These are phyloP conservation scores for Cosmopolites sordidus DNA, from an alignment of 2,888 invertebrate species.

Conservation along the genomic window DNA sequence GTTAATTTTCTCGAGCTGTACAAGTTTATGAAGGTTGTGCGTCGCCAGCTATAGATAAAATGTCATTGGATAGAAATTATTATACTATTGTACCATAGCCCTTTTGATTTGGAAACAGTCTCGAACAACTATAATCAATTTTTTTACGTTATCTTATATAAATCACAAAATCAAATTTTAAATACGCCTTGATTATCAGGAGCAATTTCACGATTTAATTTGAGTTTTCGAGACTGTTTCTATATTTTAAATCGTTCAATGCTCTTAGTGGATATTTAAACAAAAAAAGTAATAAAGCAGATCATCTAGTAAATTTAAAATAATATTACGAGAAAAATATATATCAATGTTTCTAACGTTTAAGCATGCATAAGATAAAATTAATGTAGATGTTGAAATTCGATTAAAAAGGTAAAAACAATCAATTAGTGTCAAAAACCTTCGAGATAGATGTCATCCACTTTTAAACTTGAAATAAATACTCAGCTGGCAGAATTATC, in stretches of 20 bases:
- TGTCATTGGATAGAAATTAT: constrained; percentile 24
- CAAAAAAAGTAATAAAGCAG: background rate
- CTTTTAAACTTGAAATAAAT: constrained; percentile 26
- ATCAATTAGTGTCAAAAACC: constrained; percentile 17
- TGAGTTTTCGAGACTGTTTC: constrained; percentile 21
- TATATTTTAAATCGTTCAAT: constrained; percentile 10
- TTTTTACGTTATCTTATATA: too few species aligned
- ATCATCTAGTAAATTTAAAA: background rate
- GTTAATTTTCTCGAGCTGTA: constrained; percentile 37
- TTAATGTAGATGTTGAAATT: constrained; percentile 35
- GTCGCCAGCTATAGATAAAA: constrained; percentile 39
- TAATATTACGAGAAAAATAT: constrained; percentile 23
- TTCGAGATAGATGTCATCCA: constrained; percentile 17
- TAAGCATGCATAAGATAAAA: constrained; percentile 32
- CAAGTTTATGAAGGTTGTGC: constrained; percentile 45
- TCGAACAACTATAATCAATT: too few species aligned
- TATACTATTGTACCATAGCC: constrained; percentile 24
- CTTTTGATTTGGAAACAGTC: constrained; percentile 8
- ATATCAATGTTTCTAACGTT: constrained; percentile 38
- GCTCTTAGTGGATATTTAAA: constrained; percentile 26
- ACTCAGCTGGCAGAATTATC: constrained; percentile 33
- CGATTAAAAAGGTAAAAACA: constrained; percentile 16
- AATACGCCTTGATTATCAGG: too few species aligned
- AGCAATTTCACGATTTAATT: constrained; percentile 29
- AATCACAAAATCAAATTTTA: too few species aligned